Evolutionary conservation across 2,113 vertebrate genomes (phyloP).

Genomic region (Gymnobelideus leadbeateri): DNA sequence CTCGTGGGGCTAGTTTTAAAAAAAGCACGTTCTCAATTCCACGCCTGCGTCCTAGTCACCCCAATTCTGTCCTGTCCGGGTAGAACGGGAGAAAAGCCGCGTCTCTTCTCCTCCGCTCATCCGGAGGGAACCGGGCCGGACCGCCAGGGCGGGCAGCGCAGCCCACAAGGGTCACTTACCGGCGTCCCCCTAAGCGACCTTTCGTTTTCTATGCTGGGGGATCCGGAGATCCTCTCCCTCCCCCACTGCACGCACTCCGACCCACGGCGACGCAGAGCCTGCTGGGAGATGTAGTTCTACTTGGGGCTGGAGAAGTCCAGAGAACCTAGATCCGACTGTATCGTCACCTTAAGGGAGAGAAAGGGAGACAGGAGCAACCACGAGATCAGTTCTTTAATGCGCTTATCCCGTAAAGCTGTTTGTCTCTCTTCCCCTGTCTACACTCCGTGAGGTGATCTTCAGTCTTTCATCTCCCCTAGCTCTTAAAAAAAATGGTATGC

Average conservation of each 20-base stretch:
- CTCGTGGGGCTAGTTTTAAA: background rate
- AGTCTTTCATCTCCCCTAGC: background rate
- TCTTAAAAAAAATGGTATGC: background rate
- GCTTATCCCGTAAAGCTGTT: background rate
- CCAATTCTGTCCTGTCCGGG: background rate
- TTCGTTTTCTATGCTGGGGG: conserved; percentile 28
- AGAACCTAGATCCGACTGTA: fast-evolving
- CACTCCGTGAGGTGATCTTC: background rate
- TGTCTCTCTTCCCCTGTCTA: background rate
- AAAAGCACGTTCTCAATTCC: background rate
- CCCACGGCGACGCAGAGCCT: conserved; percentile 60
- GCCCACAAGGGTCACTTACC: conserved; percentile 45
- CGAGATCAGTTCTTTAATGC: background rate
- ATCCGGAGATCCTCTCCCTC: background rate
- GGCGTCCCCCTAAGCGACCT: background rate
- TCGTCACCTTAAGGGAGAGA: fast-evolving
- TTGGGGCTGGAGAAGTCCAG: fast-evolving
- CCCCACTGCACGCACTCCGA: background rate
- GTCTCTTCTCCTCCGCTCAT: background rate
- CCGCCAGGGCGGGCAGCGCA: background rate
- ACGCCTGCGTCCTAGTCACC: background rate
- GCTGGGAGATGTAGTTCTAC: conserved; percentile 83
- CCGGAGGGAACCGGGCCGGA: background rate
- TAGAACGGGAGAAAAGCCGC: background rate
- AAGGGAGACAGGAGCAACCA: fast-evolving